Conservation (phyloP, 2,888 invertebrate species). For the Drosophila anomalata region DNA sequence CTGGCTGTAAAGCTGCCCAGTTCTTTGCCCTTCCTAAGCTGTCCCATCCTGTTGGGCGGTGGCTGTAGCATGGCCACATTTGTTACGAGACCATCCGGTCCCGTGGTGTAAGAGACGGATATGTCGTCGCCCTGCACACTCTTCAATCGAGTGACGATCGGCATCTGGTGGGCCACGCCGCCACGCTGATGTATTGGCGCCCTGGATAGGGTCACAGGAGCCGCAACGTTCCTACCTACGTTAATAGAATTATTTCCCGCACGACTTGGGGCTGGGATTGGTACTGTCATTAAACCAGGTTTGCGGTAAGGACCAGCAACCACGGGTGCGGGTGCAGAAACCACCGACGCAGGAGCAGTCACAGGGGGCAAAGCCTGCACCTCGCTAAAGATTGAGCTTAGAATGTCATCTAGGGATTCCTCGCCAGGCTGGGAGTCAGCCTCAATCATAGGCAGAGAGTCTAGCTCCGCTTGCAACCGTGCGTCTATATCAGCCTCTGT, state of each 20-base stretch:
- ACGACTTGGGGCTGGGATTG: not conserved
- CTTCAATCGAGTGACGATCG: conserved; percentile 12
- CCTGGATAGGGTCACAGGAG: not conserved
- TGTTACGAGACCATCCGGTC: conserved; percentile 35
- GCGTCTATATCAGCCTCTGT: conserved; percentile 50
- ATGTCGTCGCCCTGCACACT: conserved; percentile 10
- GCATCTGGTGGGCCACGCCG: not conserved
- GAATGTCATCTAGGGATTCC: not conserved
- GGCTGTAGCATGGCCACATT: conserved; percentile 9
- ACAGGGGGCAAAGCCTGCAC: not conserved
- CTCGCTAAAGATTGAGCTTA: not conserved
- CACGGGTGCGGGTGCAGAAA: not conserved
- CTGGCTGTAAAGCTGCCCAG: conserved; percentile 11
- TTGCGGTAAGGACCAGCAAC: not conserved
- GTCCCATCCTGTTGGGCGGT: not conserved
- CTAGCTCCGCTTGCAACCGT: conserved; percentile 50
- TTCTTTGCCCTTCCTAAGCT: not conserved
- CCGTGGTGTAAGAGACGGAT: conserved; percentile 14
- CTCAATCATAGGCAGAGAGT: conserved; percentile 53
- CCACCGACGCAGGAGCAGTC: not conserved
- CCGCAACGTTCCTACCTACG: too few relatives aligned
- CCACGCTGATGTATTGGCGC: not conserved
- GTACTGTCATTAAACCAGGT: not conserved
- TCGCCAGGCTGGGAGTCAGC: conserved; percentile 26
- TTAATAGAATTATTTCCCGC: not conserved